Evolutionary conservation across 2,888 invertebrate species (phyloP), one percentile per base, ranked within the genome.

Genomic region (Lochmaea capreae): DNA sequence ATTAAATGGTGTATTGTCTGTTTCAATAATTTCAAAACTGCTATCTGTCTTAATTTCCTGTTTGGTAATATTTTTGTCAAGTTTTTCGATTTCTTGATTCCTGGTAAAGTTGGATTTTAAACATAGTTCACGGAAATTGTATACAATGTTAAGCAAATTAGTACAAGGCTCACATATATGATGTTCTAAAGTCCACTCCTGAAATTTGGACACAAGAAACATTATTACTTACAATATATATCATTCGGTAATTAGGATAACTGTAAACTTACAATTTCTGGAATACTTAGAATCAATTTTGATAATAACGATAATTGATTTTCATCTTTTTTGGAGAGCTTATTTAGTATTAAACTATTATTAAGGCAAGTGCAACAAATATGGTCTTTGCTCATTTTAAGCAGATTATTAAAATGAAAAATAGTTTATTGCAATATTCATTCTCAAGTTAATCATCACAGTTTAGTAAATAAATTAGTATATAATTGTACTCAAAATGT

Each of bases 351-450:
- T 16, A 77, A 73, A 43, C 63, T 72, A 54, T 70, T 77, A 61
- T 77, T 80, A 22, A 81, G 66, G 62, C 81, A 81, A n/a, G 79
- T 79, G 70, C 81, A 81, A 67, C 81, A 81, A 69, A 63, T 67
- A 54, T n/a, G 9, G 16, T 54, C 54, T 16, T 54, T 54, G 54
- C 54, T 18, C 58, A 58, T 12, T 54, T 63, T 14, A 26, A 22
- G 33, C 12, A 54, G 54, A 10, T 16, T 8, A 16, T 18, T 10
- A 3, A 54, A 18, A 54, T 18, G 9, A 54, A 46, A 46, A 18
- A 4, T 16, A 54, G 10, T 18, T 18, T 16, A 8, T 10, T 18
- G 18, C 18, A 10, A 18, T 54, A 9, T 18, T 54, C 16, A 54
- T 54, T 54, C 3, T 16, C 54, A 54, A 54, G 1, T 12, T 46